Evolutionary conservation across 2,113 vertebrate species (phyloP).

Genomic region (Sphyrna mokarran): DNA sequence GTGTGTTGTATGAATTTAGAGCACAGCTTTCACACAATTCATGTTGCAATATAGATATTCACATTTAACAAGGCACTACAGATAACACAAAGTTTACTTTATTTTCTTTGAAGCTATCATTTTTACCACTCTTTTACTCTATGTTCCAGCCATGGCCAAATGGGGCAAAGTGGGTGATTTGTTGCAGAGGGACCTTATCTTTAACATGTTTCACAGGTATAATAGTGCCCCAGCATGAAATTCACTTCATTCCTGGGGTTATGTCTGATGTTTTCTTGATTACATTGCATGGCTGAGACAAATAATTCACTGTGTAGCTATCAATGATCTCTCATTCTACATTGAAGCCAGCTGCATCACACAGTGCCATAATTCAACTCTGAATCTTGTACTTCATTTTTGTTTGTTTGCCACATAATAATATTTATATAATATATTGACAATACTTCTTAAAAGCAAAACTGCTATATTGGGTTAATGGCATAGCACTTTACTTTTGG

Average conservation of each 20-base stretch:
- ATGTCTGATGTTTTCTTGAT: background rate
- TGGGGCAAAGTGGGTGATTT: background rate
- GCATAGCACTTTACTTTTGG: background rate
- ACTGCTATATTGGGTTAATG: background rate
- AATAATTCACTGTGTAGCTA: background rate
- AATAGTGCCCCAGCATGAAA: background rate
- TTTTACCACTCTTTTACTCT: background rate
- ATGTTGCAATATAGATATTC: background rate
- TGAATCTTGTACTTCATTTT: background rate
- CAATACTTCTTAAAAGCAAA: background rate
- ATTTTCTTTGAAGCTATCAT: background rate
- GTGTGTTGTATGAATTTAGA: background rate
- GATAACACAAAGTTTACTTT: background rate
- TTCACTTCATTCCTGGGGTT: background rate
- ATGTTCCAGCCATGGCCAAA: background rate
- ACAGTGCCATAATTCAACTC: background rate
- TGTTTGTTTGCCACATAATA: background rate
- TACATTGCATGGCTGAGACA: background rate
- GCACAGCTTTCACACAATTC: background rate
- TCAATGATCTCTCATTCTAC: background rate
- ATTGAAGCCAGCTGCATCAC: background rate
- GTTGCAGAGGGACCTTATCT: background rate
- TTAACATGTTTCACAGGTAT: background rate
- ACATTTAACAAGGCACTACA: background rate
- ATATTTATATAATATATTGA: background rate